A percentile compares a stretch with the other conserved stretches of the same genome.
Evolutionary conservation across 2,888 invertebrate genomes (phyloP).

Genomic region (Mythimna impura): DNA sequence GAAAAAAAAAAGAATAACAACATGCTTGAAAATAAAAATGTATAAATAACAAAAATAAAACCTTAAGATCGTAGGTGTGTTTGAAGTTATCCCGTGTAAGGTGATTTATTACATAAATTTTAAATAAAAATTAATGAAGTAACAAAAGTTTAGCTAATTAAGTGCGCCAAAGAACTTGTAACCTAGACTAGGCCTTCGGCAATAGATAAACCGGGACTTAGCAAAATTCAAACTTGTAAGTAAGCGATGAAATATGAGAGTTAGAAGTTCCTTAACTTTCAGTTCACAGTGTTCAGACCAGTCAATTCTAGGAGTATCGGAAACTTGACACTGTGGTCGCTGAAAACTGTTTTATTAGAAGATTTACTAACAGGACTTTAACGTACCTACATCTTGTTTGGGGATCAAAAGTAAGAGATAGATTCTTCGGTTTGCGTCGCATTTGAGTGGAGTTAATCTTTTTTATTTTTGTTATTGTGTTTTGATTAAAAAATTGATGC

Average conservation of each 20-base stretch:
- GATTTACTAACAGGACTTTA: constrained; percentile 20
- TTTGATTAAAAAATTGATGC: neutral
- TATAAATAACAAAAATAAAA: too few relatives aligned
- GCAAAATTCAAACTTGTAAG: constrained; percentile 32
- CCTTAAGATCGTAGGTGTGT: too few relatives aligned
- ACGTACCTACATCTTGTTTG: neutral
- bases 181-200: constrained; percentile 3
- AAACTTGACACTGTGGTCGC: constrained; percentile 15
- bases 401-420: constrained; percentile 19
- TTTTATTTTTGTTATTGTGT: neutral
- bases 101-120: too few relatives aligned
- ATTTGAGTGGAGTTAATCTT: constrained; percentile 10
- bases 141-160: constrained; percentile 13
- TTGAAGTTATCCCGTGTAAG: too few relatives aligned
- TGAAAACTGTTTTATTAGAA: constrained; percentile 17
- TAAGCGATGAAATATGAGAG: constrained; percentile 35
- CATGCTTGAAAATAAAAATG: too few relatives aligned
- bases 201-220: constrained; percentile 21
- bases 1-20: too few relatives aligned
- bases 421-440: neutral
- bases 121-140: neutral
- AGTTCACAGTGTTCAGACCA: neutral
- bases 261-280: constrained; percentile 21
- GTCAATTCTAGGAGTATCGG: constrained; percentile 27
- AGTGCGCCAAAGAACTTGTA: neutral